These are phyloP conservation scores for Leptopterna dolabrata DNA, from an alignment of 2,888 invertebrate genomes.

Conservation along the genomic window DNA sequence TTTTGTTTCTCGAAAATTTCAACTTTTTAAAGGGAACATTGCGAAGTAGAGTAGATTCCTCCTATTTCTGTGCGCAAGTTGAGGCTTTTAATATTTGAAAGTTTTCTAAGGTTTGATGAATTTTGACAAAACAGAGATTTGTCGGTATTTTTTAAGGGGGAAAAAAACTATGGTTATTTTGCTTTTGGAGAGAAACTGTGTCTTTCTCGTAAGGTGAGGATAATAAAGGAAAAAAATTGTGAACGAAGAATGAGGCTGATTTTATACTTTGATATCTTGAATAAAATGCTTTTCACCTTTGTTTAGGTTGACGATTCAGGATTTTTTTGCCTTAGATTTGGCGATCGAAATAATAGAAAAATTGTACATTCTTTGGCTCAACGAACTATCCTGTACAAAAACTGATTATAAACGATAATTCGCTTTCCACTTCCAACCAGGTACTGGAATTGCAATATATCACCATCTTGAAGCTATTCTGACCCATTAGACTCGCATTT, in stretches of 20 bases:
- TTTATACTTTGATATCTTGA: constrained; percentile 3
- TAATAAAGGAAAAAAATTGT: background rate
- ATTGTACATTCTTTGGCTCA: background rate
- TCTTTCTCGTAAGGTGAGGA: background rate
- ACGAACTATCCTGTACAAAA: background rate
- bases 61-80: background rate
- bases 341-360: background rate
- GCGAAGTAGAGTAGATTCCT: background rate
- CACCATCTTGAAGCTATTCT: background rate
- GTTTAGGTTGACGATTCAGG: background rate
- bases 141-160: background rate
- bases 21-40: background rate
- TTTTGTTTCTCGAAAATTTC: background rate
- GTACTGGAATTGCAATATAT: background rate
- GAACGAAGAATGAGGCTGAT: constrained; percentile 7
- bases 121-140: background rate
- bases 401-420: too few species aligned
- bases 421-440: too few species aligned
- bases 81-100: background rate
- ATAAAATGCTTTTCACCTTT: background rate
- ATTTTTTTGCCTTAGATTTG: background rate
- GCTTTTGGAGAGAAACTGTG: background rate
- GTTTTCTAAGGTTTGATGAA: background rate
- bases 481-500: background rate
- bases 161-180: background rate